These are phyloP conservation scores for Chiloscyllium punctatum DNA, from an alignment of 2,797 vertebrate genomes.

Conservation along the genomic window DNA sequence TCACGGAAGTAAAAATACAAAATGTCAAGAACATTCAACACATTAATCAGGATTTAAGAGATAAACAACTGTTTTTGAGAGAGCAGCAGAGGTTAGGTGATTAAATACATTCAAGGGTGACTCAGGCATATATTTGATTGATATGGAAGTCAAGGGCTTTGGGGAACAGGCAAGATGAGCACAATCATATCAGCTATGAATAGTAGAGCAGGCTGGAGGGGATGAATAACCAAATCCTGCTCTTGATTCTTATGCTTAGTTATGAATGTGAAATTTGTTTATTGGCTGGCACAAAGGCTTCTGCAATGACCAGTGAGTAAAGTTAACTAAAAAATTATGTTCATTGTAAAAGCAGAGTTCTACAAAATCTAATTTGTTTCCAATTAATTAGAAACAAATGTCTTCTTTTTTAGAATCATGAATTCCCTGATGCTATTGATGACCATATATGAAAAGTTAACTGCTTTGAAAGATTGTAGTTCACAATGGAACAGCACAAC, in stretches of 20 bases:
- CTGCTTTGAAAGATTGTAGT: slow-evolving; percentile 3
- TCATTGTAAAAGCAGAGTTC: not conserved
- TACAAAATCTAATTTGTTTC: not conserved
- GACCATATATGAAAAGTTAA: not conserved
- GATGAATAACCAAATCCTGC: too few species aligned
- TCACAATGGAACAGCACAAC: not conserved
- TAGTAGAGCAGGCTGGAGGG: too few species aligned
- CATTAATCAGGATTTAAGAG: not conserved
- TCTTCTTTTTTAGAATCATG: not conserved
- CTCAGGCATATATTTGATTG: not conserved
- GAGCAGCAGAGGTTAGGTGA: not conserved
- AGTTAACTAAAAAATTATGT: not conserved
- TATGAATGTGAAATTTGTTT: not conserved
- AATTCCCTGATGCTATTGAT: not conserved
- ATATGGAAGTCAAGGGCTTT: not conserved
- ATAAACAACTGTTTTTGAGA: not conserved
- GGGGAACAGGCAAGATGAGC: not conserved
- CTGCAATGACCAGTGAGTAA: not conserved
- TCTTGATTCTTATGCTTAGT: not conserved
- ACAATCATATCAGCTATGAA: not conserved
- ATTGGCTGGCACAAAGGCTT: not conserved
- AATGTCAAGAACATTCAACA: not conserved
- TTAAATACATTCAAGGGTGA: not conserved
- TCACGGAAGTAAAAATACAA: not conserved
- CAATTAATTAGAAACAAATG: not conserved